Evolutionary conservation across 2,113 vertebrate species (phyloP).

Genomic region (Gallinago jamesoni): DNA sequence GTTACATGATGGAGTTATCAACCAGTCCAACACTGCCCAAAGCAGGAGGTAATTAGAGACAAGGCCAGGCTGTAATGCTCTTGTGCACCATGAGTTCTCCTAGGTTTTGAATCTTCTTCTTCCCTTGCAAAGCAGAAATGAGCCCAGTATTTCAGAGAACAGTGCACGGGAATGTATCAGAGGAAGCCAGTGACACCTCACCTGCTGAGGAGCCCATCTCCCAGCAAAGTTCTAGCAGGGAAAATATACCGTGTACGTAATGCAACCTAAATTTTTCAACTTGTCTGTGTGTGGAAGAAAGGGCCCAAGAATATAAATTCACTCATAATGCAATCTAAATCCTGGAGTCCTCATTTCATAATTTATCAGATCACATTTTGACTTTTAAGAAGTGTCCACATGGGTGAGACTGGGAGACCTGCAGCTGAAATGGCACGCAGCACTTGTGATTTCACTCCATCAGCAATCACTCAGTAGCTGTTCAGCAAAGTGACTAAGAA

Average conservation of each 20-base stretch:
- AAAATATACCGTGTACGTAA: background rate
- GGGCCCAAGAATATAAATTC: background rate
- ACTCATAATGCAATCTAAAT: background rate
- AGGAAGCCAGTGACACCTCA: background rate
- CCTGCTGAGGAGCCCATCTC: background rate
- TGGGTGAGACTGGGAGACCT: background rate
- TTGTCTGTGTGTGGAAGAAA: background rate
- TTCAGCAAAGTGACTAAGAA: conserved; percentile 38
- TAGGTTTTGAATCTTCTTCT: background rate
- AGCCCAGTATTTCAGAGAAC: background rate
- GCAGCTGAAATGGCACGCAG: background rate
- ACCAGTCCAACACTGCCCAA: background rate
- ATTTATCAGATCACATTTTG: background rate
- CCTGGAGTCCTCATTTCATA: background rate
- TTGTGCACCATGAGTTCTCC: background rate
- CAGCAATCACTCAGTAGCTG: background rate
- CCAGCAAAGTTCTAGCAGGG: background rate
- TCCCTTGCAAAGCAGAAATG: background rate
- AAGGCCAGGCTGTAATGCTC: background rate
- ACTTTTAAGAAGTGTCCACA: background rate
- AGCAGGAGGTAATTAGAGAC: background rate
- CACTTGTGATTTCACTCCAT: conserved; percentile 8
- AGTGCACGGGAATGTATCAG: background rate
- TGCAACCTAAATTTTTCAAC: background rate
- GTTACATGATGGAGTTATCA: background rate